Base-by-base conservation (phyloP, 35 echinoderm and acorn worm species). In the Nesometra sesokonis region DNA sequence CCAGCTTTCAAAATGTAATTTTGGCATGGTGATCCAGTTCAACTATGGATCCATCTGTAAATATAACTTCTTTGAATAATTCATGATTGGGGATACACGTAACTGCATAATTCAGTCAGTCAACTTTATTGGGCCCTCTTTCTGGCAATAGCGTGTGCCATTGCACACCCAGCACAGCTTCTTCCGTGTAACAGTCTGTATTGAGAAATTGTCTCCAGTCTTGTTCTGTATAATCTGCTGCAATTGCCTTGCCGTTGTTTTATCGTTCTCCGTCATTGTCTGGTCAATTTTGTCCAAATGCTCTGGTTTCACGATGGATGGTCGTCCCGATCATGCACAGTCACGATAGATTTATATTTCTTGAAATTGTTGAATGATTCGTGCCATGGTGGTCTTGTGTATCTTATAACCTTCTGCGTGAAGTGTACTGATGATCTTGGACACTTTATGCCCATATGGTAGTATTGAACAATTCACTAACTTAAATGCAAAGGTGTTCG, bases 41-140 rank as follows among this genome's bases (percentile, higher is more conserved):
- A 34, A 89, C 78, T 0, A 87, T 84, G 37, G 81, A 47, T 46
- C 89, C 77, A 57, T 89, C 91, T 21, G 91, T 93, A n/a, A 88
- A 93, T 78, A 89, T 85, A 11, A 86, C 91, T 30, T 93, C 40
- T 17, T 80, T 31, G 30, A 93, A 93, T 13, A 5, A 13, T 34
- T 93, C 91, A 17, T 35, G 35, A 0, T 35, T 15, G 3, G 27
- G 46, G 13, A 84, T 31, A 32, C 84, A 80, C 13, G n/a, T 19
- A 13, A 21, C 3, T 19, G 78, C 89, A 15, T 85, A 89, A 34
- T 77, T 36, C 3, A 46, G 15, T 19, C 82, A 4, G 23, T 32
- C 0, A 9, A 78, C 43, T 34, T 80, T 79, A 32, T 93, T 93
- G 13, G 57, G 35, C 29, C 31, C 32, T 11, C 82, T 30, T 0